phyloP scores from a whole-genome alignment of 2,888 invertebrate genomes.

The Amblyteles armatorius region DNA sequence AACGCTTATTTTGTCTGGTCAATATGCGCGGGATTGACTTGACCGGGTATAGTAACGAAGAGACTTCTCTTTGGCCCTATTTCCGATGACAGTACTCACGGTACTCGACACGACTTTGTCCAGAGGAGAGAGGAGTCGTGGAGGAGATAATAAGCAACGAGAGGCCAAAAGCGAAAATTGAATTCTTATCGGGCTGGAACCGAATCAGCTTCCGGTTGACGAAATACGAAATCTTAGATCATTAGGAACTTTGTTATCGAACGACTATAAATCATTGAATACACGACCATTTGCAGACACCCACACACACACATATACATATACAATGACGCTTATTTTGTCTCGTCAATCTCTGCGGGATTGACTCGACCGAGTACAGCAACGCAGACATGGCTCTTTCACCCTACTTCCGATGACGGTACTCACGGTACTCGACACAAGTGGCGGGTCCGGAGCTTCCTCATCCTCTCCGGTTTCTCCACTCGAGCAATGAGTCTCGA shows the following conservation, averaged over 20 bases:
- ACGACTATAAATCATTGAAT: constrained; percentile 8
- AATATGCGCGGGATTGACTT: too few relatives aligned
- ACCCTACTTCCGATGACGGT: constrained; percentile 36
- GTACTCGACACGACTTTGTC: too few relatives aligned
- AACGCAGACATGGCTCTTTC: constrained; percentile 60
- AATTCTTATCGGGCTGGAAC: constrained; percentile 59
- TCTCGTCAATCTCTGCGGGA: constrained; percentile 13
- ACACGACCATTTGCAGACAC: not conserved
- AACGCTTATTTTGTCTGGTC: too few relatives aligned
- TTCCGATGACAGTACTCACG: not conserved
- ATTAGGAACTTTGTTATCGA: constrained; percentile 28
- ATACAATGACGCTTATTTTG: constrained; percentile 21
- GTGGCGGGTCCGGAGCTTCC: constrained; percentile 19
- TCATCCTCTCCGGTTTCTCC: not conserved
- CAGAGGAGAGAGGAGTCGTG: too few relatives aligned
- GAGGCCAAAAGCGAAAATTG: constrained; percentile 53
- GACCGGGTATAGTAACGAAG: too few relatives aligned
- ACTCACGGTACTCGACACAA: constrained; percentile 19
- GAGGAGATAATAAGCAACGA: not conserved
- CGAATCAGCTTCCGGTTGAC: constrained; percentile 12
- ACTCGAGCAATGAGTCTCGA: constrained; percentile 29
- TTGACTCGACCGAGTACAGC: constrained; percentile 24
- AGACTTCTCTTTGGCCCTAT: constrained; percentile 48
- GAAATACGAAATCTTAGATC: constrained; percentile 34
- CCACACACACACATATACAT: constrained; percentile 17